Base-by-base conservation (phyloP, 2,113 vertebrate species). In the Forbesichthys agassizii region DNA sequence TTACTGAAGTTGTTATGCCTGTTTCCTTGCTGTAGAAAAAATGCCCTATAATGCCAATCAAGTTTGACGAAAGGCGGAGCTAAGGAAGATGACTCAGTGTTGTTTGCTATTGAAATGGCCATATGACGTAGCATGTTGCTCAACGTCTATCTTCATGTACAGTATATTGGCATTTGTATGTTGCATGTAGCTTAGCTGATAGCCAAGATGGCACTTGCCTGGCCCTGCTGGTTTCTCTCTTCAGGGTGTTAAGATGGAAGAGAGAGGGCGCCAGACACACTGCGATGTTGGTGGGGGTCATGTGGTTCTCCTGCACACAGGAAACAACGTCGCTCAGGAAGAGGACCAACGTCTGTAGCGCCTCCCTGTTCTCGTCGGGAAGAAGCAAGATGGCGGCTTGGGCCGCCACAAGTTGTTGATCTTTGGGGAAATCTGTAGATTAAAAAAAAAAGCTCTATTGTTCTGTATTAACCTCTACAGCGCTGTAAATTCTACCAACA, bases 241-340 rank as follows among this genome's bases (percentile, higher is more conserved):
- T 92, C 61, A 92, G 63, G 3, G 86, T 90, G 87, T 93, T 95
- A 61, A 97, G 94, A 87, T 97, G 95, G 79, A 97, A 96, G 16
- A 97, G 88, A 0, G 95, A 95, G 0, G 95, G 95, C 0, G 95
- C 95, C 56, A 96, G 88, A 54, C 95, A 97, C 20, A 97, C 94
- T 0, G 95, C 95, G 0, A 96, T 88, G 85, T 97, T 97, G 49
- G 94, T 94, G 1, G 94, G 94, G 9, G 94, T 97, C 95, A 97
- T 97, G 75, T 96, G 95, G 83, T 96, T 97, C 63, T 95, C 93
- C 1, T 92, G 89, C 69, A 93, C 92, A 55, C 91, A 92, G 72
- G 92, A 86, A 47, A 94, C 94, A 13, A 96, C 95, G 18, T 96
- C 95, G 5, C 85, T 55, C 52, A 97, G 89, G 82, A 97, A 95